These are phyloP conservation scores for Metalampra italica DNA, from an alignment of 2,888 invertebrate genomes.

Conservation along the genomic window DNA sequence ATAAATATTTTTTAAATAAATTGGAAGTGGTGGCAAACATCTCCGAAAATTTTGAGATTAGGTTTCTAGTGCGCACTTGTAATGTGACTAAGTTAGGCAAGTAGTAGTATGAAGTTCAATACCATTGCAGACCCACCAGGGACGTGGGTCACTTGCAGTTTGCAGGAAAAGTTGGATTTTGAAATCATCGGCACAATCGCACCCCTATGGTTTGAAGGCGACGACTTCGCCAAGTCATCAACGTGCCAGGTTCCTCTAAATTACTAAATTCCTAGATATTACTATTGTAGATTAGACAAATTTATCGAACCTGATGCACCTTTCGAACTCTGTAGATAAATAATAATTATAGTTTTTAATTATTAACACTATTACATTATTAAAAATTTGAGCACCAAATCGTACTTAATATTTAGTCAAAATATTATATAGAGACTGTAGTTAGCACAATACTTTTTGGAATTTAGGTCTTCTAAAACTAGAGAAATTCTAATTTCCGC, in stretches of 20 bases:
- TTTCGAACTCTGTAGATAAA: slow-evolving; percentile 69
- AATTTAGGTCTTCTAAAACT: slow-evolving; percentile 43
- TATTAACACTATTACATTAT: slow-evolving; percentile 70
- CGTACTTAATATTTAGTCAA: slow-evolving; percentile 78
- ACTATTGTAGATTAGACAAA: slow-evolving; percentile 44
- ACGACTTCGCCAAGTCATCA: slow-evolving; percentile 18
- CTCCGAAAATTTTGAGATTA: too few relatives aligned
- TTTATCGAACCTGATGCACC: slow-evolving; percentile 51
- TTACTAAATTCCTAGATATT: slow-evolving; percentile 28
- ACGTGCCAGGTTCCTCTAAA: slow-evolving; percentile 29
- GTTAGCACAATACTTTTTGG: slow-evolving; percentile 49
- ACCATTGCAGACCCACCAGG: too few relatives aligned
- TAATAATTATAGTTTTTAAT: slow-evolving; percentile 64
- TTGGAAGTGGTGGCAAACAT: too few relatives aligned
- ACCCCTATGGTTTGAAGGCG: slow-evolving; percentile 4
- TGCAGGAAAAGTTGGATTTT: too few relatives aligned
- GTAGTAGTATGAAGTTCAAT: too few relatives aligned
- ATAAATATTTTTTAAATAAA: too few relatives aligned
- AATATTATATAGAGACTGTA: slow-evolving; percentile 56
- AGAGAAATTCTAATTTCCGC: slow-evolving; percentile 42
- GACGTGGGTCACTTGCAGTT: too few relatives aligned
- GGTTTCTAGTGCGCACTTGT: too few relatives aligned
- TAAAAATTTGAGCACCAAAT: slow-evolving; percentile 75
- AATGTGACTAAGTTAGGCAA: too few relatives aligned
- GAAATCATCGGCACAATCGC: too few relatives aligned